These are phyloP conservation scores for Atta texana DNA, from an alignment of 1,140 invertebrate genomes.

Conservation along the genomic window DNA sequence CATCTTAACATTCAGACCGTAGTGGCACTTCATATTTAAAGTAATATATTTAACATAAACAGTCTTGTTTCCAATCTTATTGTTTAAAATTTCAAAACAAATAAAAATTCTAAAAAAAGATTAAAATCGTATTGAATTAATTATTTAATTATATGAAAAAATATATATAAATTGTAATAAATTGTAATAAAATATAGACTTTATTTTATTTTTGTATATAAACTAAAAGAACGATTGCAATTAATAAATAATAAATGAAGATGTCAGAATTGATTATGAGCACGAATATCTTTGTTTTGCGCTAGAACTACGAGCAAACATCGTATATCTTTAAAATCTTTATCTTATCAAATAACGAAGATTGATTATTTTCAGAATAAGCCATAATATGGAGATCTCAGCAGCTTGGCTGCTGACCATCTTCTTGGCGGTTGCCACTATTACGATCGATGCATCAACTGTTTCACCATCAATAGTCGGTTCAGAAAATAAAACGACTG, in stretches of 20 bases:
- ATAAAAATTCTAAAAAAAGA: neutral
- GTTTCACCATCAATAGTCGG: neutral
- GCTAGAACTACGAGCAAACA: neutral
- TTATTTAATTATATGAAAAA: neutral
- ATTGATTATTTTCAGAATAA: slow-evolving; percentile 51
- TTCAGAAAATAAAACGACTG: neutral
- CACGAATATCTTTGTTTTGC: neutral
- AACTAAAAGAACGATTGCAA: neutral
- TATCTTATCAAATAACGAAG: slow-evolving; percentile 6
- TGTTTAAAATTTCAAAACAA: neutral
- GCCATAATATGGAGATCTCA: slow-evolving; percentile 56
- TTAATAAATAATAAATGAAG: neutral
- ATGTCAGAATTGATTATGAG: neutral
- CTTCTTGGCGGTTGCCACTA: slow-evolving; percentile 9
- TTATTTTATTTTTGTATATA: neutral
- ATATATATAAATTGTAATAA: slow-evolving; percentile 7
- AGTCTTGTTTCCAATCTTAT: too few species aligned
- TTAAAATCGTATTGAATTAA: neutral
- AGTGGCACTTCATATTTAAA: too few species aligned
- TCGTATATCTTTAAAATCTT: neutral
- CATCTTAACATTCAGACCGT: too few species aligned
- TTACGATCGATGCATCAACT: too few species aligned
- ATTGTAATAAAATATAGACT: neutral
- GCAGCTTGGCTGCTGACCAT: slow-evolving; percentile 59
- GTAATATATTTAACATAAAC: too few species aligned